Evolutionary conservation across 2,113 vertebrate species (phyloP).

Genomic region (Zosterops lateralis): DNA sequence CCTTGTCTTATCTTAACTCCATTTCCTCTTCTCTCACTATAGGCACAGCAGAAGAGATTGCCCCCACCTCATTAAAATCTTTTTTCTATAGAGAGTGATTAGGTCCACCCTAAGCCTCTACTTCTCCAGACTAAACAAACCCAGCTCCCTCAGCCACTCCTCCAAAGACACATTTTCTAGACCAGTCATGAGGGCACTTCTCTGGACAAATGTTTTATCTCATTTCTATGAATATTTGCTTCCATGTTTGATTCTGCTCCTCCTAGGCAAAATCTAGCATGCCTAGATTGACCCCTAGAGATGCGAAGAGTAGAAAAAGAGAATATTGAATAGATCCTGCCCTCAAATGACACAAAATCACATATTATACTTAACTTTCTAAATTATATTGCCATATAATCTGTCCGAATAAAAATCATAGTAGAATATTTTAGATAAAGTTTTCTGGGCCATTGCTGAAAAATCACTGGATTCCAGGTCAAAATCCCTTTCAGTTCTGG

Average conservation of each 20-base stretch:
- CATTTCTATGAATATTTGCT: background rate
- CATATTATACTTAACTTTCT: background rate
- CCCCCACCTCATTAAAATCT: background rate
- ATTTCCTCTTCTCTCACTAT: background rate
- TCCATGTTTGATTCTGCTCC: background rate
- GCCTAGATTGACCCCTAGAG: background rate
- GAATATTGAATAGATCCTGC: background rate
- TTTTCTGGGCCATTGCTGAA: background rate
- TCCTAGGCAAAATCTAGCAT: background rate
- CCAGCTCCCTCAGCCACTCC: background rate
- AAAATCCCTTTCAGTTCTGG: background rate
- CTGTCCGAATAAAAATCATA: background rate
- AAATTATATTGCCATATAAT: background rate
- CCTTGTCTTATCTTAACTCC: background rate
- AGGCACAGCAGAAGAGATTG: background rate
- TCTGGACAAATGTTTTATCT: background rate
- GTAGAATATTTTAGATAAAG: background rate
- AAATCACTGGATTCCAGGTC: background rate
- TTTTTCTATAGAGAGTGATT: too few species aligned
- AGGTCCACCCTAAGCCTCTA: background rate
- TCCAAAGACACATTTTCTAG: background rate
- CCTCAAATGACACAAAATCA: background rate
- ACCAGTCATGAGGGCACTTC: accelerated
- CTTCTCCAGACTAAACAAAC: background rate
- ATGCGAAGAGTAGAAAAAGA: background rate